A percentile compares a stretch with the other conserved stretches of the same genome.
These are phyloP conservation scores for Boulengerochromis microlepis DNA, from an alignment of 2,113 vertebrate genomes.

Conservation along the genomic window DNA sequence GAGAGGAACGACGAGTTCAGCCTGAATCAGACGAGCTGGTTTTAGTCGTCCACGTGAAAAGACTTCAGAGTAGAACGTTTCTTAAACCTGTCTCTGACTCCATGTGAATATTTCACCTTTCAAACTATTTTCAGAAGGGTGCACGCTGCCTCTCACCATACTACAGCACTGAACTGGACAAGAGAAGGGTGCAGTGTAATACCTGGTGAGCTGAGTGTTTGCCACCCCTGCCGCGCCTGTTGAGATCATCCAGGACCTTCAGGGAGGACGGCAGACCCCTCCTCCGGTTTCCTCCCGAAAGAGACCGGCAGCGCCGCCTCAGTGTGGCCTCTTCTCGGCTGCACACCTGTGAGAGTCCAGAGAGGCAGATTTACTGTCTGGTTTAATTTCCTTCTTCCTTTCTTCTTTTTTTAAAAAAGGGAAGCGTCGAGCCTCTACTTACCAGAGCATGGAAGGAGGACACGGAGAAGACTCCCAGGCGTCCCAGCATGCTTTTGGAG, in stretches of 20 bases:
- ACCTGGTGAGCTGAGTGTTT: constrained; percentile 80
- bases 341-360: constrained; percentile 69
- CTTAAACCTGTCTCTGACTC: not conserved
- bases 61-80: not conserved
- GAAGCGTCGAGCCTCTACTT: not conserved
- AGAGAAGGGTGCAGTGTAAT: not conserved
- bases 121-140: not conserved
- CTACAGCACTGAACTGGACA: not conserved
- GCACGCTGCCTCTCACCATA: not conserved
- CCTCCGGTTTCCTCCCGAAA: constrained; percentile 73
- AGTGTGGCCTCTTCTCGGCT: constrained; percentile 81
- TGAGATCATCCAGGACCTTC: constrained; percentile 81
- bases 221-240: constrained; percentile 71
- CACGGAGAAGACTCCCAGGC: constrained; percentile 87
- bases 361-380: not conserved
- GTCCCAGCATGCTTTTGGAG: constrained; percentile 83
- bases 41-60: not conserved
- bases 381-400: not conserved
- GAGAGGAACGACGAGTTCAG: not conserved
- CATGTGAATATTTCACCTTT: not conserved
- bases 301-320: constrained; percentile 73
- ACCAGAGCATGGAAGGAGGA: constrained; percentile 94
- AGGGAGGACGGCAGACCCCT: constrained; percentile 82
- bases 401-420: not conserved
- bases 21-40: not conserved